Evolutionary conservation across 1,140 invertebrate genomes (phyloP), one percentile per base, ranked within the genome.

Genomic region (Piezodorus guildinii): DNA sequence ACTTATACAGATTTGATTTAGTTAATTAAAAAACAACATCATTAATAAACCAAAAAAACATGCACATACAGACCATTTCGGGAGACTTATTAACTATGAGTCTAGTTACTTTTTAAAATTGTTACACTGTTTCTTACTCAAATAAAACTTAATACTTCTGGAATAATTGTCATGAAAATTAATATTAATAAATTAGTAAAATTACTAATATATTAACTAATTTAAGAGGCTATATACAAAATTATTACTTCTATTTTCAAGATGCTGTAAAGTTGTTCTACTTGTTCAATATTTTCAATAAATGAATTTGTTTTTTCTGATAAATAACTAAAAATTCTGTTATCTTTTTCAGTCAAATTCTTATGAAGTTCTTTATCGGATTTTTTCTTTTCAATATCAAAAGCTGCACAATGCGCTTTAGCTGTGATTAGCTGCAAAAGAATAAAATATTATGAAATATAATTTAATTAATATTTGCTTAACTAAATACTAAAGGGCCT

Each of bases 261-360:
- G 3, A 81, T 85, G 68, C 84, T 85, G 66, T 86, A 90, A 3
- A 91, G 72, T 63, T 79, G 80, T 70, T 91, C 88, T 16, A 90
- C 79, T 51, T 82, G 78, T 8, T 82, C 72, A 5, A 88, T 77
- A 68, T 76, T 83, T 8, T 77, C 74, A 39, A 90, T 79, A 66
- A 78, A 78, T 71, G 83, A 69, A 51, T 87, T 88, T 1, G 86
- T 82, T 64, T 87, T 71, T 65, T 81, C 74, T 3, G 78, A 79
- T 27, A 91, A 71, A 70, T 83, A 75, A 39, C 80, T 74, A 70
- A 82, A 88, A 44, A 90, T 72, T 51, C 81, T 77, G 62, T 73
- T 66, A 70, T 82, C 80, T 58, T 83, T 76, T 62, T 79, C 75
- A 69, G 77, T 74, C 10, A 82, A 74, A 64, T 81, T 75, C 21